These are phyloP conservation scores for Bombus vancouverensis DNA, from an alignment of 1,140 invertebrate species.

Conservation along the genomic window DNA sequence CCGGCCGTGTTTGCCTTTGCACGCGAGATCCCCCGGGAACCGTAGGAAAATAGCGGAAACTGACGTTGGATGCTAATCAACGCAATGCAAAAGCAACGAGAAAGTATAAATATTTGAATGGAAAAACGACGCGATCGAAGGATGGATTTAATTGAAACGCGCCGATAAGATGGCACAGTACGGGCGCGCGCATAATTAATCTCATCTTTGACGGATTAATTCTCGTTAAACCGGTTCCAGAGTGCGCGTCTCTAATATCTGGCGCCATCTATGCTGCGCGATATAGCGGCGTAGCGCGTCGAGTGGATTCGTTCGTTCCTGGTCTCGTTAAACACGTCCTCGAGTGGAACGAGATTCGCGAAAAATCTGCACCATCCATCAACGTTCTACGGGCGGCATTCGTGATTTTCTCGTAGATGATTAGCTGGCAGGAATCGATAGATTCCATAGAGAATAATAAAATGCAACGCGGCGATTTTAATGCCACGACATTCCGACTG, in stretches of 20 bases:
- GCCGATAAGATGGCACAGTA: neutral
- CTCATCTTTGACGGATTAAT: constrained; percentile 72
- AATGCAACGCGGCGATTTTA: neutral
- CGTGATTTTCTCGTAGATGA: neutral
- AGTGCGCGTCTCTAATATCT: neutral
- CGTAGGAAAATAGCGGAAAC: no score
- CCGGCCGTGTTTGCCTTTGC: no score
- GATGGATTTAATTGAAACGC: constrained; percentile 39
- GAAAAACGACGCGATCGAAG: neutral
- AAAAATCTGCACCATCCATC: constrained; percentile 4
- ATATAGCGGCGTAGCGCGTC: neutral
- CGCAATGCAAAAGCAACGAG: no score
- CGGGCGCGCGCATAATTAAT: constrained; percentile 73
- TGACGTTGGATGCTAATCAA: no score
- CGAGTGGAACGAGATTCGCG: neutral
- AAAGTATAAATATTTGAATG: neutral
- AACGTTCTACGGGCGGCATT: neutral
- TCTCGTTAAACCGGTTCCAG: constrained; percentile 50
- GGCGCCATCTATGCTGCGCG: constrained; percentile 9
- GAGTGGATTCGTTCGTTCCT: constrained; percentile 4
- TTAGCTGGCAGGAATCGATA: neutral
- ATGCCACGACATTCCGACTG: neutral
- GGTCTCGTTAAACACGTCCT: constrained; percentile 16
- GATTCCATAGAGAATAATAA: neutral
- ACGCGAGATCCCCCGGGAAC: no score